phyloP scores from a whole-genome alignment of 2,113 vertebrate genomes.

The Leptocoma aspasia region DNA sequence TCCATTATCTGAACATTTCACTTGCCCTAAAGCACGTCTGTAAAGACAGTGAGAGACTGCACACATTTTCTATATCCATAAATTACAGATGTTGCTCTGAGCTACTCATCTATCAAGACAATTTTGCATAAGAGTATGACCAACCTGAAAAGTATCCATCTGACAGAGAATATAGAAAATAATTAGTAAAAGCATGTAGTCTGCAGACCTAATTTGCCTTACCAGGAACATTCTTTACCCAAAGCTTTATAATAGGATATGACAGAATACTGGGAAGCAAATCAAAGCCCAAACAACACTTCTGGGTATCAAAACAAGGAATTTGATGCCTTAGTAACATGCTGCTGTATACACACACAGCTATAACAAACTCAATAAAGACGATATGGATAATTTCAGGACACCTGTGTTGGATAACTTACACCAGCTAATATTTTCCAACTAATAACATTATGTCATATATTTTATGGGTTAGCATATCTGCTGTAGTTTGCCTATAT shows the following conservation, averaged over 20 bases:
- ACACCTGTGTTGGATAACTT: constrained; percentile 5
- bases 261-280: background rate
- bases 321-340: background rate
- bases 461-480: constrained; percentile 1
- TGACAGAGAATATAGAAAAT: constrained; percentile 1
- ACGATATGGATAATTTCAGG: background rate
- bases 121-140: constrained; percentile 34
- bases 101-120: constrained; percentile 56
- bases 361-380: background rate
- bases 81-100: constrained; percentile 58
- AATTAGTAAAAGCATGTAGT: constrained; percentile 34
- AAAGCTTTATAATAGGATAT: background rate
- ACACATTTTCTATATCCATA: constrained; percentile 36
- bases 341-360: background rate
- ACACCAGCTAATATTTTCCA: background rate
- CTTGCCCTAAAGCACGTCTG: constrained; percentile 63
- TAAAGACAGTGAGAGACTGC: constrained; percentile 42
- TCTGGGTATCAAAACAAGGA: constrained; percentile 4
- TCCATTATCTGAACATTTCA: constrained; percentile 63
- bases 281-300: constrained; percentile 17
- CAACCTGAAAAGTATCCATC: constrained; percentile 22
- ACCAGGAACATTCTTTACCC: background rate
- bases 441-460: background rate
- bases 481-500: background rate
- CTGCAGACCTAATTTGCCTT: background rate